A percentile compares a stretch with the other conserved stretches of the same genome.
Evolutionary conservation across 2,888 invertebrate genomes (phyloP).

Genomic region (Hydriomena furcata): DNA sequence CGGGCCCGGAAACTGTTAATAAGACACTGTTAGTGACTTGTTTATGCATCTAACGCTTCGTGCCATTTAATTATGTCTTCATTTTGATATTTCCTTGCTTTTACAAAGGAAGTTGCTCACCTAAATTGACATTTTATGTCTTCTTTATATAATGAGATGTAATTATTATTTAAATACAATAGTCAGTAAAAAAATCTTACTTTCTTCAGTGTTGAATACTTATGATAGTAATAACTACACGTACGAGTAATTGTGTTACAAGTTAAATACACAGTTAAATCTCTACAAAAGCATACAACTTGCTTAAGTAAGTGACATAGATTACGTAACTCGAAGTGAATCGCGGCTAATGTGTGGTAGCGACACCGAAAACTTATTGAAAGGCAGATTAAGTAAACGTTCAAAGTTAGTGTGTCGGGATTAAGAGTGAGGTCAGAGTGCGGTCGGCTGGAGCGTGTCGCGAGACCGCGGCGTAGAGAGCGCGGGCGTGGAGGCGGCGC

Average conservation of each 20-base stretch:
- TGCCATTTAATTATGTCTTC: slow-evolving; percentile 18
- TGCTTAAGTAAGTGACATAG: background rate
- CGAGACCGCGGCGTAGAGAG: slow-evolving; percentile 4
- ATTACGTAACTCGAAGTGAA: slow-evolving; percentile 6
- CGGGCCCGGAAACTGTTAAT: slow-evolving; percentile 55
- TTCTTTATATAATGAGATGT: background rate
- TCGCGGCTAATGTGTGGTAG: slow-evolving; percentile 18
- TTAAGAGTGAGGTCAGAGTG: slow-evolving; percentile 48
- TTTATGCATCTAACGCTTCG: slow-evolving; percentile 26
- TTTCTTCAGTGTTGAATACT: too few relatives aligned
- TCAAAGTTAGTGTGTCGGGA: slow-evolving; percentile 42
- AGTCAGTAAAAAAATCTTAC: too few relatives aligned
- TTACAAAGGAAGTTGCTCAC: background rate
- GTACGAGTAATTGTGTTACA: too few relatives aligned
- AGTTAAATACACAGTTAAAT: background rate
- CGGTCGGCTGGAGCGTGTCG: slow-evolving; percentile 33
- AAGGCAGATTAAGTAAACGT: slow-evolving; percentile 37
- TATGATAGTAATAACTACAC: too few relatives aligned
- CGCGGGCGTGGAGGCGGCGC: slow-evolving; percentile 27
- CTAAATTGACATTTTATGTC: background rate
- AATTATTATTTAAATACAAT: too few relatives aligned
- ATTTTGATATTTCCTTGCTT: slow-evolving; percentile 10
- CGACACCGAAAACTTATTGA: slow-evolving; percentile 25
- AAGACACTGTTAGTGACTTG: slow-evolving; percentile 27
- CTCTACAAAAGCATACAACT: background rate